Evolutionary conservation across 2,113 vertebrate genomes (phyloP), one percentile per base, ranked within the genome.

Genomic region (Gymnarchus niloticus): DNA sequence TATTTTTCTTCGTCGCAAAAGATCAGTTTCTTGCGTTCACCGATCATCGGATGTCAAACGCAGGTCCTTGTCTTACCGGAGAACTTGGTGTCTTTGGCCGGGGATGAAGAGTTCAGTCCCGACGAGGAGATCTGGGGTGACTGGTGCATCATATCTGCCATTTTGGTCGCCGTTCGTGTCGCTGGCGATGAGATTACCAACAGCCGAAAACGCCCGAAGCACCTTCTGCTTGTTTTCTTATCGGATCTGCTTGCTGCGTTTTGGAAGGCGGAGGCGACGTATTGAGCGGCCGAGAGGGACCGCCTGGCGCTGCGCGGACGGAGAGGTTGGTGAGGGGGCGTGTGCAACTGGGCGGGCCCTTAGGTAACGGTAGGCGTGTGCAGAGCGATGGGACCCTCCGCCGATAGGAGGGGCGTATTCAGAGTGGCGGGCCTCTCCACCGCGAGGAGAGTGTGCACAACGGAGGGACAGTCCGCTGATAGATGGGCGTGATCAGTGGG

Each of bases 91-190:
- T 77, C 84, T 25, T 44, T 85, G 33, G 21, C 73, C 52, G 84
- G 5, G 1, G 69, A 14, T 17, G 84, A 21, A 2, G 52, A 85
- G 37, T 78, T 85, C 84, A 54, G 69, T 77, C 84, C 84, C 65
- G 84, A 52, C 37, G 84, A 85, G 41, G 84, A 57, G 52, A 85
- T 56, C 51, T 85, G 73, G n/a, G 84, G 52, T 21, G 84, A 85
- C 84, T 85, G 84, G 52, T 56, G 54, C 19, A 56, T 85, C 23
- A 51, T 28, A 80, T 85, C 84, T 85, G 84, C 73, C 84, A 85
- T 85, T 48, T 57, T 80, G 6, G n/a, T 21, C 56, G 25, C 12
- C 51, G 28, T 44, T 25, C 3, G 7, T 33, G 25, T 54, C 21
- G n/a, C n/a, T 54, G 61, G 61, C 61, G 25, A 9, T 6, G 48